Evolutionary conservation across 2,113 vertebrate species (phyloP), one percentile per base, ranked within the genome.

Genomic region (Odontophorus gujanensis): DNA sequence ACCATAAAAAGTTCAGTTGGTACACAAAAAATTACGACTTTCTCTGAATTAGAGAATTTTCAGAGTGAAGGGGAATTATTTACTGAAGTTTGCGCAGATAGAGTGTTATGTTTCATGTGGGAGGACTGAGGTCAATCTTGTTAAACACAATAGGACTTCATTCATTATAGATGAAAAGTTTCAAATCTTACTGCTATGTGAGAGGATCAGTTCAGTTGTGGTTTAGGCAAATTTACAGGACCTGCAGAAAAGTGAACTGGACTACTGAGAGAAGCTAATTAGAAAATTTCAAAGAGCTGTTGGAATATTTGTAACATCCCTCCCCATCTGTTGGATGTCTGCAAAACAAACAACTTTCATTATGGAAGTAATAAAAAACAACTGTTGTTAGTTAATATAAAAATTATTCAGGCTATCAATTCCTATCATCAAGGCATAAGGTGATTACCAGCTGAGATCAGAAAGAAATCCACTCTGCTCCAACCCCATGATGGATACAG

Each of bases 71-170:
- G 48, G 34, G 25, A 72, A 8, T 24, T 38, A 30, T 32, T 21
- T 30, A 40, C 18, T 53, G 22, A 67, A 66, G 73, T 62, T 34
- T 1, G 53, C 65, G 69, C 94, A 94, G 89, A 93, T 76, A 81
- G 89, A 92, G 20, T 2, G 0, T 7, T 42, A 62, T 22, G 8
- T 36, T 38, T 68, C 22, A 3, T 16, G 59, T 30, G 79, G 68
- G 55, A 86, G 47, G 91, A 96, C 28, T 92, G 25, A 62, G 90
- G 95, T 94, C 92, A 90, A 95, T 93, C 97, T 81, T 19, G 38
- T 95, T 93, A 95, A 25, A 34, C 15, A 9, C 92, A 97, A 94
- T 59, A 69, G 83, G 85, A 85, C 85, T 95, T 89, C 5, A 87
- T 36, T 74, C 63, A 68, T 87, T 74, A 66, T 28, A 34, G 81